Base-by-base conservation (phyloP, 2,113 vertebrate species). In the Blennius ocellaris region DNA sequence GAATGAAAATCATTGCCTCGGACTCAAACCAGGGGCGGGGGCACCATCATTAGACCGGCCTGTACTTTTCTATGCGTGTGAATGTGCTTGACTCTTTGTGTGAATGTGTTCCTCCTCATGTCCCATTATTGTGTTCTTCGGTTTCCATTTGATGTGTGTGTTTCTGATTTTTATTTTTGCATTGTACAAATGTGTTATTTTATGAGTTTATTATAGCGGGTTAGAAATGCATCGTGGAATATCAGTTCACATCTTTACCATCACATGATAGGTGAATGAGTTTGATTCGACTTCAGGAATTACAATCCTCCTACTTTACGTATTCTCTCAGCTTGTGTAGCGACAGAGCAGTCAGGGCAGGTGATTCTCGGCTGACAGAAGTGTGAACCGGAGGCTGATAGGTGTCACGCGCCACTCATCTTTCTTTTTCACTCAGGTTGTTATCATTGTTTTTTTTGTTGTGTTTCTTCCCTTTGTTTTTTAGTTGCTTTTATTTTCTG, bases 11-110 rank as follows among this genome's bases (percentile, higher is more conserved):
- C 79, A 74, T 83, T 80, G 87, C 68, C 67, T 71, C 78, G 64
- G 82, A 80, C 85, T 90, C 85, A 89, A 44, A 90, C 82, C 65
- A 69, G 62, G 70, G 86, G 85, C 80, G 77, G 86, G 85, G 82
- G 77, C 91, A 87, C 90, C 89, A 91, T 93, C 87, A 91, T 92
- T 91, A 83, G 57, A 86, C 89, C 83, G 67, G 90, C 92, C 69
- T 90, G 85, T 84, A 51, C 82, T 84, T 80, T 57, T 72, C 54
- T 80, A 41, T 69, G n/a, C 50, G 61, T 82, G 81, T 88, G 76
- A 44, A 73, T 84, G 68, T 64, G 72, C 76, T 61, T 84, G 62
- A 69, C 68, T 69, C 71, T 78, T 43, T 81, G 64, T 82, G 59
- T 77, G 72, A 74, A 45, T 78, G 76, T 83, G 50, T 74, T 74